Base-by-base conservation (phyloP, 2,113 vertebrate genomes). In the Hippocampus barbouri region DNA sequence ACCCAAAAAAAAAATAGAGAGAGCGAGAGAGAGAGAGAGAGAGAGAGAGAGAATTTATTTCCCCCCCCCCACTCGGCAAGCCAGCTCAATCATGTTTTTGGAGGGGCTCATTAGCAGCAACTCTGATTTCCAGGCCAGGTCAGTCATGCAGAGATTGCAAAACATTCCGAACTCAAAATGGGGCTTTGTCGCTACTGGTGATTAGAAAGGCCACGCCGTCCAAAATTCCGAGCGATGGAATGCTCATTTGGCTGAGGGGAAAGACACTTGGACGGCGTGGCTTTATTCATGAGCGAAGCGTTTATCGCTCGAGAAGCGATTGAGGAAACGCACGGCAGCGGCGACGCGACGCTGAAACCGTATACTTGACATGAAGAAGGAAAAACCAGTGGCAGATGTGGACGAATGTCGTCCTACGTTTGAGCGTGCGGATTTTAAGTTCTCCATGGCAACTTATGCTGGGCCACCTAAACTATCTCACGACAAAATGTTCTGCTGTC, bases 31-130 rank as follows among this genome's bases (percentile, higher is more conserved):
- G 27, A 30, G 27, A 2, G 27, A 30, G 27, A 30, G 27, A 30
- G 27, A 30, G 27, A 30, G 27, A 30, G 27, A 30, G 27, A 30
- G 27, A 30, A 2, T 2, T 30, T 30, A 30, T 25, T 25, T 25
- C 25, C 25, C 25, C 25, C 25, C 25, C 25, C 25, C 10, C 10
- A 45, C 10, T 12, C 10, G 3, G 12, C 12, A 45, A 11, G 43
- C 43, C 15, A 51, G 66, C 61, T 83, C 78, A 54, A 66, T 86
- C 76, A 81, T 69, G 59, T 68, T 71, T 81, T 69, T 71, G 69
- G 69, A 56, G 65, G 81, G 62, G 70, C 92, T 95, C 91, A 92
- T 95, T 95, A 95, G 88, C 89, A 89, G 92, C 89, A 81, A 86
- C 87, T 78, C 91, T 88, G 83, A 91, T 86, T 90, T 87, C 83